These are phyloP conservation scores for Pseudorasbora parva DNA, from an alignment of 2,113 vertebrate species.

Conservation along the genomic window DNA sequence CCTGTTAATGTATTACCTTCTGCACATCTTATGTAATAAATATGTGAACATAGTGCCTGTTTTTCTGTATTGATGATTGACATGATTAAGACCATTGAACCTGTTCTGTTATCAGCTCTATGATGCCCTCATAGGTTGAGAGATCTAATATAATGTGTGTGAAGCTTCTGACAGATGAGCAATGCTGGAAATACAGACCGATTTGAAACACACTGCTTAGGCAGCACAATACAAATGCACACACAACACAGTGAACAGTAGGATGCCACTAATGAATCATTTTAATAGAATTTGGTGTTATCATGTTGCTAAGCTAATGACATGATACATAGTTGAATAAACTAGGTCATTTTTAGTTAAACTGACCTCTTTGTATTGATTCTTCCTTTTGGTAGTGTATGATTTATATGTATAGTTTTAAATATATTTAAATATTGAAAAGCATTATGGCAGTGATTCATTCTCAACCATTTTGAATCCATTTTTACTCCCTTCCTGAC, in stretches of 20 bases:
- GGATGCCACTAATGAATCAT: background rate
- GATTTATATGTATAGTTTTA: background rate
- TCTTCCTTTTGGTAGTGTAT: background rate
- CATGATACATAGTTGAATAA: background rate
- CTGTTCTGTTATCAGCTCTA: slow-evolving; percentile 4
- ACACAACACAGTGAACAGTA: background rate
- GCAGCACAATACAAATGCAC: background rate
- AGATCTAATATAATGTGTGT: background rate
- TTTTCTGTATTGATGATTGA: background rate
- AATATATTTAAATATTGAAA: background rate
- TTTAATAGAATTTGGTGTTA: background rate
- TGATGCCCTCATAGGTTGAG: background rate
- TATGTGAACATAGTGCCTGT: background rate
- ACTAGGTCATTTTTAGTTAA: background rate
- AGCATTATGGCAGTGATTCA: background rate
- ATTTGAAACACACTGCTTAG: background rate
- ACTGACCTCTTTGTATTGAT: background rate
- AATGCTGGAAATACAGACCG: background rate
- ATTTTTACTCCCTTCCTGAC: too few relatives aligned
- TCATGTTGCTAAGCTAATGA: background rate
- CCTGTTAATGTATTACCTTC: background rate
- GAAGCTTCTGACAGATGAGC: background rate
- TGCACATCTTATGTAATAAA: background rate
- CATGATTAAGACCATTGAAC: background rate
- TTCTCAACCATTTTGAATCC: background rate